A percentile compares a stretch with the other conserved stretches of the same genome.
Conservation (phyloP, 2,888 invertebrate genomes). For the Aromia moschata region DNA sequence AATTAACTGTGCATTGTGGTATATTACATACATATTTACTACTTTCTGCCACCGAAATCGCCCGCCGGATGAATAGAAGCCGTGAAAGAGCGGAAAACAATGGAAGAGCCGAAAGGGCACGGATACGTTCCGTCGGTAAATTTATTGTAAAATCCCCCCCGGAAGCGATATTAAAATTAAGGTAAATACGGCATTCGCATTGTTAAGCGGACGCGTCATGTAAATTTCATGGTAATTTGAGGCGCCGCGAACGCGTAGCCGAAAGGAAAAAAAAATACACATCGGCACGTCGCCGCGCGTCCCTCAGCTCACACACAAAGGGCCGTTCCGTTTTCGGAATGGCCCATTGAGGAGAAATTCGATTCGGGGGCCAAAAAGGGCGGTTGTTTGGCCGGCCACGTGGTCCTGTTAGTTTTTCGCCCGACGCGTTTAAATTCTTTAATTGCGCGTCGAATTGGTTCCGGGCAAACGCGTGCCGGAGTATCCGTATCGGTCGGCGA, state of each 20-base stretch:
- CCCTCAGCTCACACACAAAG: constrained; percentile 15
- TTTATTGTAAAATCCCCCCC: constrained; percentile 19
- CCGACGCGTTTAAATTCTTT: constrained; percentile 3
- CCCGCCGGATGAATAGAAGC: too few relatives aligned
- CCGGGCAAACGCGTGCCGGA: not conserved
- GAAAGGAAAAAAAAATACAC: constrained; percentile 28
- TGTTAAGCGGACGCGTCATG: constrained; percentile 29
- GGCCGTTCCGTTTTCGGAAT: constrained; percentile 10
- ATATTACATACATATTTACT: too few relatives aligned
- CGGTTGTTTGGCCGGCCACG: constrained; percentile 17
- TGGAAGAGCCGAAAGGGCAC: not conserved
- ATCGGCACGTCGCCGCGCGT: constrained; percentile 17
- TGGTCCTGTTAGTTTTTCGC: constrained; percentile 20
- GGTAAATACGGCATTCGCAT: constrained; percentile 22
- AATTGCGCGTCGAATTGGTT: not conserved
- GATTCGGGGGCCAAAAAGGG: constrained; percentile 19
- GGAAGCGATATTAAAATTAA: constrained; percentile 21
- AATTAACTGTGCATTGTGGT: too few relatives aligned
- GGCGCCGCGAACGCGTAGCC: constrained; percentile 29
- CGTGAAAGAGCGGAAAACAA: too few relatives aligned
- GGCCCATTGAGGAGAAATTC: constrained; percentile 24
- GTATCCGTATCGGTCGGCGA: too few relatives aligned
- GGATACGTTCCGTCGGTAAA: not conserved
- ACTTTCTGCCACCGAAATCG: too few relatives aligned
- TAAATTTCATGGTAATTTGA: constrained; percentile 35